phyloP scores from a whole-genome alignment of 2,113 vertebrate genomes.

The Centrocercus urophasianus region DNA sequence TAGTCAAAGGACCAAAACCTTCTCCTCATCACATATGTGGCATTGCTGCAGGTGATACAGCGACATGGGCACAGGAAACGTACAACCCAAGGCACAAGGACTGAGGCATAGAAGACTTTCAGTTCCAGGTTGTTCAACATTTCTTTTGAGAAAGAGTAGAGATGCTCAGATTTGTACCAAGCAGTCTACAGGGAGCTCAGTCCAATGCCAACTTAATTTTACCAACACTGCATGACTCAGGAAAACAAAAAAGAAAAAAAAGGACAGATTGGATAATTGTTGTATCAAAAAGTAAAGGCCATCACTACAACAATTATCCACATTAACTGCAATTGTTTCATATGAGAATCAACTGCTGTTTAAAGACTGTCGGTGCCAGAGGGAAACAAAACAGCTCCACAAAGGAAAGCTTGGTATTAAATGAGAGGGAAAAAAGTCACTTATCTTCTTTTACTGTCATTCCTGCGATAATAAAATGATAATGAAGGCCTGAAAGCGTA shows the following conservation, averaged over 20 bases:
- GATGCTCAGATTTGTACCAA: background rate
- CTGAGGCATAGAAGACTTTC: background rate
- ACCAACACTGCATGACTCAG: slow-evolving; percentile 13
- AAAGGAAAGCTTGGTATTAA: slow-evolving; percentile 52
- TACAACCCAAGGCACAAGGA: background rate
- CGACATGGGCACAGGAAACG: fast-evolving
- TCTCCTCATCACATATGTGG: background rate
- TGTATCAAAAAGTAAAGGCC: slow-evolving; percentile 50
- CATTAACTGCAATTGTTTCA: slow-evolving; percentile 62
- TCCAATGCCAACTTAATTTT: slow-evolving; percentile 28
- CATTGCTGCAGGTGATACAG: background rate
- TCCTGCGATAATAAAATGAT: slow-evolving; percentile 13
- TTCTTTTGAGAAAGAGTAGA: background rate
- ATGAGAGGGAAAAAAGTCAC: background rate
- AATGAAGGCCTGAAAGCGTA: slow-evolving; percentile 24
- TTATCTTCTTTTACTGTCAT: slow-evolving; percentile 13
- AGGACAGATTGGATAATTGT: slow-evolving; percentile 67
- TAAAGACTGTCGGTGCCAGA: slow-evolving; percentile 52
- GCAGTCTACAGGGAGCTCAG: background rate
- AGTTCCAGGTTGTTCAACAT: background rate
- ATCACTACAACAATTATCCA: slow-evolving; percentile 63
- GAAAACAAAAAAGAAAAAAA: background rate
- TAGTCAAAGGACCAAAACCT: background rate
- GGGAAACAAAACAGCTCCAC: slow-evolving; percentile 64
- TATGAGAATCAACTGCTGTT: slow-evolving; percentile 66